phyloP scores from a whole-genome alignment of 1,140 invertebrate genomes.

The Cydia splendana region DNA sequence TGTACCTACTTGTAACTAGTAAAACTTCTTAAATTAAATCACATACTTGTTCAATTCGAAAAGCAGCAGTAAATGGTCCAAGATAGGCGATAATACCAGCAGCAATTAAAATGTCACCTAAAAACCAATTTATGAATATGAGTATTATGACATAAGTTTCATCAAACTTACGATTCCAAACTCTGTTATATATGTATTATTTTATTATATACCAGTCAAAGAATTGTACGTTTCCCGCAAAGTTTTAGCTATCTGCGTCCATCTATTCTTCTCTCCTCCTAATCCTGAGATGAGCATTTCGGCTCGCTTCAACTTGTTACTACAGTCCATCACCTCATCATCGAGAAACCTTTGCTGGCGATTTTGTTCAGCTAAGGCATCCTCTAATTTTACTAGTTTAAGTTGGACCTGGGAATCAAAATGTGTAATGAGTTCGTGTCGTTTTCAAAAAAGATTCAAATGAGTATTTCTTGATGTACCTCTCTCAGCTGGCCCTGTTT shows the following conservation, averaged over 20 bases:
- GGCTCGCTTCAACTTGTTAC: slow-evolving; percentile 93
- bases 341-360: slow-evolving; percentile 85
- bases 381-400: slow-evolving; percentile 81
- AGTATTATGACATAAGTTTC: too few species aligned
- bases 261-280: slow-evolving; percentile 90
- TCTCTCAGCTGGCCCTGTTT: slow-evolving; percentile 89
- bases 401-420: slow-evolving; percentile 68
- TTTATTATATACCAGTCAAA: slow-evolving; percentile 70
- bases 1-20: neutral
- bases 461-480: slow-evolving; percentile 49
- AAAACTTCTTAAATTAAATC: neutral
- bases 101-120: slow-evolving; percentile 92
- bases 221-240: slow-evolving; percentile 86
- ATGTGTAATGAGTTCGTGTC: neutral
- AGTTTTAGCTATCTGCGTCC: slow-evolving; percentile 88
- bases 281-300: slow-evolving; percentile 95
- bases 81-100: slow-evolving; percentile 95
- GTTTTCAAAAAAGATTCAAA: neutral
- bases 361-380: slow-evolving; percentile 83
- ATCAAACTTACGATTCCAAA: too few species aligned
- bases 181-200: too few species aligned
- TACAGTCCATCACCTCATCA: slow-evolving; percentile 91
- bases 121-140: slow-evolving; percentile 45
- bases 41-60: slow-evolving; percentile 83
- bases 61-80: slow-evolving; percentile 92